phyloP scores from a whole-genome alignment of 2,797 vertebrate species.

The Gymnoscopelus braueri region DNA sequence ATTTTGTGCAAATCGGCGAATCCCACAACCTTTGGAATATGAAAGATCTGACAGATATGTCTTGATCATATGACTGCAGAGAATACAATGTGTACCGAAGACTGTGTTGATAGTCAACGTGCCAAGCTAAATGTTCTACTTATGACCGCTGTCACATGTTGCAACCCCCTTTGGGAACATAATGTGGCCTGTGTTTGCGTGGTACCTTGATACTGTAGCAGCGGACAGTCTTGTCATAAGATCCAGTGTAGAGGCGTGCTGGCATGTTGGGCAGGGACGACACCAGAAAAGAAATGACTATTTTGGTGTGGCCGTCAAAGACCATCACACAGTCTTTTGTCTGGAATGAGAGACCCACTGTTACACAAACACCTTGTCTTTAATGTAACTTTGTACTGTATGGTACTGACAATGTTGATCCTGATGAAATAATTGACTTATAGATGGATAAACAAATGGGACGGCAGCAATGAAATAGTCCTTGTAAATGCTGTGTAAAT shows the following conservation, averaged over 20 bases:
- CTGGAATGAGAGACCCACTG: constrained; percentile 63
- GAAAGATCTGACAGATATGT: too few species aligned
- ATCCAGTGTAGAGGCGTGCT: constrained; percentile 89
- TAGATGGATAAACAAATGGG: background rate
- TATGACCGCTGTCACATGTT: too few species aligned
- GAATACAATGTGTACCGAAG: too few species aligned
- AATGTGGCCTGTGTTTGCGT: background rate
- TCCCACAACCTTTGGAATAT: too few species aligned
- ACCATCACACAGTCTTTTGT: constrained; percentile 86
- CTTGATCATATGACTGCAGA: too few species aligned
- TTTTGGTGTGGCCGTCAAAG: constrained; percentile 91
- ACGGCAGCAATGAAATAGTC: too few species aligned
- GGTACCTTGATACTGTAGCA: constrained; percentile 89
- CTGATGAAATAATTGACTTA: background rate
- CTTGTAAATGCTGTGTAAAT: too few species aligned
- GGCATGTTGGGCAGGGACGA: constrained; percentile 79
- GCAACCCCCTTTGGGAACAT: background rate
- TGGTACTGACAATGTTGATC: too few species aligned
- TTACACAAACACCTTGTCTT: background rate
- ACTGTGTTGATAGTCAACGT: too few species aligned
- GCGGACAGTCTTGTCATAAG: constrained; percentile 92
- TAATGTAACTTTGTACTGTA: background rate
- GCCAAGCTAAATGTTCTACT: too few species aligned
- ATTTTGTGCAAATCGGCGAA: too few species aligned
- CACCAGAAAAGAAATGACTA: constrained; percentile 93